Conservation (phyloP, 2,113 vertebrate species). For the Rhinichthys klamathensis region DNA sequence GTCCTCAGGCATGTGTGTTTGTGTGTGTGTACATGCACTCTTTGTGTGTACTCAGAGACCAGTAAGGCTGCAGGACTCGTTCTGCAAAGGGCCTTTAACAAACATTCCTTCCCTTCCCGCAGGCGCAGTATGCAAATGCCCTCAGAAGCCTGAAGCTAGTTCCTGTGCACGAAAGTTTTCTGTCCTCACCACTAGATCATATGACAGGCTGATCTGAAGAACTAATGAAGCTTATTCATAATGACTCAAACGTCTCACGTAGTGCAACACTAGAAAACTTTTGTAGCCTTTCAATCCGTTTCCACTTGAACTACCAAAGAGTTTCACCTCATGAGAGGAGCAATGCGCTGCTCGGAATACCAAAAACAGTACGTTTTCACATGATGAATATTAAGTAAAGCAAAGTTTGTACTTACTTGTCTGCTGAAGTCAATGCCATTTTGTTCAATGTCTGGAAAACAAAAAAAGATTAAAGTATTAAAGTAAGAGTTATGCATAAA, state of each 20-base stretch:
- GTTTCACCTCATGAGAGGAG: background rate
- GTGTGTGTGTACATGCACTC: conserved; percentile 22
- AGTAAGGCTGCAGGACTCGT: conserved; percentile 67
- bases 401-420: conserved; percentile 80
- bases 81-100: conserved; percentile 68
- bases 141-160: conserved; percentile 58
- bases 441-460: conserved; percentile 80
- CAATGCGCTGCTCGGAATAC: background rate
- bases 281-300: background rate
- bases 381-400: background rate
- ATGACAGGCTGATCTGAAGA: conserved; percentile 43
- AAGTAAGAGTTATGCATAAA: background rate
- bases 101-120: conserved; percentile 69
- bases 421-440: conserved; percentile 89
- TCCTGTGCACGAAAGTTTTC: conserved; percentile 61
- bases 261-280: background rate
- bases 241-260: background rate
- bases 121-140: conserved; percentile 78
- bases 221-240: background rate
- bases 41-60: conserved; percentile 56
- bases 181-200: conserved; percentile 1
- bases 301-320: background rate
- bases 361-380: background rate
- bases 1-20: conserved; percentile 24
- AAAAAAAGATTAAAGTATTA: conserved; percentile 28